A percentile compares a stretch with the other conserved stretches of the same genome.
These are phyloP conservation scores for Nysson spinosus DNA, from an alignment of 2,888 invertebrate genomes.

Conservation along the genomic window DNA sequence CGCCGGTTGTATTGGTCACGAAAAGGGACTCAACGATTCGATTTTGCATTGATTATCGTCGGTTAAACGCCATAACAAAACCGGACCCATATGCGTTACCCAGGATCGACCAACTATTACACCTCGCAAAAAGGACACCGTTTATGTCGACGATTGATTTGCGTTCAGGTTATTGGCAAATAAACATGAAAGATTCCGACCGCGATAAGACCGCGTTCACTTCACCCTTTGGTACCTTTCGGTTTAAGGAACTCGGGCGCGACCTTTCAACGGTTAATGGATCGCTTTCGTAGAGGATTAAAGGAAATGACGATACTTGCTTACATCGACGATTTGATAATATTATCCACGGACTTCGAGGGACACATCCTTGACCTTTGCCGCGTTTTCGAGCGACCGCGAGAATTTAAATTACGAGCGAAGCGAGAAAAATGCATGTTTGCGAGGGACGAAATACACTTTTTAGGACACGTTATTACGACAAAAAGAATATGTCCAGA, in stretches of 20 bases:
- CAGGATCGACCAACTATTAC: constrained; percentile 2
- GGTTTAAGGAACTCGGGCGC: not conserved
- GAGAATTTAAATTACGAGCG: not conserved
- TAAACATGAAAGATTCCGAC: not conserved
- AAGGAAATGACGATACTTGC: not conserved
- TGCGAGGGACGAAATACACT: not conserved
- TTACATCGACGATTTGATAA: constrained; percentile 2
- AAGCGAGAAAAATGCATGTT: not conserved
- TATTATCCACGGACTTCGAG: not conserved
- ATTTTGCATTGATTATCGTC: not conserved
- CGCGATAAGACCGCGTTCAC: constrained; percentile 12
- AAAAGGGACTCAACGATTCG: not conserved
- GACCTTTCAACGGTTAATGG: constrained; percentile 1
- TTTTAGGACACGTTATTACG: not conserved
- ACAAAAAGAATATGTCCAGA: not conserved
- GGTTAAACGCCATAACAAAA: not conserved
- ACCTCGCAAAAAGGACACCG: not conserved
- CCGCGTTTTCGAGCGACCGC: not conserved
- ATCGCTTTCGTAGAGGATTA: not conserved
- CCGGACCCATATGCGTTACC: constrained; percentile 7
- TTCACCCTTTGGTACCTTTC: constrained; percentile 2
- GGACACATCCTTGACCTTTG: not conserved
- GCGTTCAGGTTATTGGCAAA: constrained; percentile 11
- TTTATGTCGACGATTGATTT: constrained; percentile 6
- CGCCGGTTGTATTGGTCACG: not conserved